Base-by-base conservation (phyloP, 2,888 invertebrate species). In the Leucophora obtusa region DNA sequence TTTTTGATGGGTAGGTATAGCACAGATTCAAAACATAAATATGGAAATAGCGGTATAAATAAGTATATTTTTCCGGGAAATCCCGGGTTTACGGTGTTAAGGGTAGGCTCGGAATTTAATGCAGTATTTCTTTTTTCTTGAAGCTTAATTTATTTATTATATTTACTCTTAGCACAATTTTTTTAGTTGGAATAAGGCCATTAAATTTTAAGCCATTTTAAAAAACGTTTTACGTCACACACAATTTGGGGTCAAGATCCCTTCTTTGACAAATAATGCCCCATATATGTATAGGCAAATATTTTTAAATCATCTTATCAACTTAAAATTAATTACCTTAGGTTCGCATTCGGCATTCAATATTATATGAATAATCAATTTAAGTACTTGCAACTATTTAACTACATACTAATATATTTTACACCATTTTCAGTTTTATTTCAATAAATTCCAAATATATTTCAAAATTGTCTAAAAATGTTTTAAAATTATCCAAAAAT, bases 301-400 rank as follows among this genome's bases (percentile, higher is more conserved):
- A 28, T 28, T 28, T 28, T 28, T 28, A 38, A 38, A 38, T 2
- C n/a, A 14, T n/a, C n/a, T 38, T 47, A 35, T 35, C n/a, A 28
- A 38, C 8, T 24, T 35, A 18, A 59, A 35, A 59, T 17, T 59
- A 35, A 59, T 17, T 59, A 35, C 43, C 43, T 47, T 47, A 7
- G 43, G n/a, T 47, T 47, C n/a, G 2, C 3, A 3, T 47, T 47
- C 43, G n/a, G 43, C 43, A 47, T 47, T 47, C 4, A 47, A 4
- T n/a, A 3, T 14, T 14, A 47, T 38, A 38, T 4, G 2, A 11
- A 11, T 38, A 38, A 10, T 11, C 4, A 38, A 38, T 38, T 11
- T 38, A 38, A 11, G 28, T n/a, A 47, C 6, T n/a, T n/a, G 43
- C 7, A 47, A 47, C 6, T n/a, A 47, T 47, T n/a, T 47, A 47